These are phyloP conservation scores for Hesperia comma DNA, from an alignment of 2,888 invertebrate species.

Conservation along the genomic window DNA sequence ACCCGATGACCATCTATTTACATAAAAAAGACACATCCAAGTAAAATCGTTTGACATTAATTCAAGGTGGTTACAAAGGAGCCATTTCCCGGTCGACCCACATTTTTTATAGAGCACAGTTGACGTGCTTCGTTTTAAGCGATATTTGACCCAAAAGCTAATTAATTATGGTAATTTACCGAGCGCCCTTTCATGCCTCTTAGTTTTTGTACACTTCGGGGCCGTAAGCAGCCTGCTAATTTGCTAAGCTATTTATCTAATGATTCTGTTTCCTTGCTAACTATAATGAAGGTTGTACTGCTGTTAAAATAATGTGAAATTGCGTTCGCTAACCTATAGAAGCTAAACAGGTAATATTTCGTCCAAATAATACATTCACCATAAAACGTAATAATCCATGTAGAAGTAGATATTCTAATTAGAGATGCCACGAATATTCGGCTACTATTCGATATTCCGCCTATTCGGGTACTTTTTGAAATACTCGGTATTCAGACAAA, in stretches of 20 bases:
- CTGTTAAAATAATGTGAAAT: neutral
- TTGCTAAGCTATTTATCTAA: constrained; percentile 20
- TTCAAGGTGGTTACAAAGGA: neutral
- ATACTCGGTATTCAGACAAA: too few species aligned
- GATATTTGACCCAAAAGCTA: constrained; percentile 24
- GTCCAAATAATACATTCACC: too few species aligned
- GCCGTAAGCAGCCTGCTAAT: constrained; percentile 22
- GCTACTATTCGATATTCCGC: too few species aligned
- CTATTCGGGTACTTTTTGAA: too few species aligned
- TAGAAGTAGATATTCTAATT: too few species aligned
- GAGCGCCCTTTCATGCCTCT: constrained; percentile 21
- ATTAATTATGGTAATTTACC: constrained; percentile 32
- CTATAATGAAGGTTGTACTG: constrained; percentile 11
- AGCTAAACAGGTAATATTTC: too few species aligned
- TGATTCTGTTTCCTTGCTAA: neutral
- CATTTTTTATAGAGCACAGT: constrained; percentile 11
- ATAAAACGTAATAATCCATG: too few species aligned
- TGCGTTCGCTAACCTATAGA: too few species aligned
- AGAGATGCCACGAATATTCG: too few species aligned
- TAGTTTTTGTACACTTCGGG: constrained; percentile 28
- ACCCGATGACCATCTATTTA: neutral
- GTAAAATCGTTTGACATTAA: constrained; percentile 1
- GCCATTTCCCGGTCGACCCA: constrained; percentile 2
- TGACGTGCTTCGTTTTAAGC: constrained; percentile 6
- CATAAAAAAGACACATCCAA: neutral